A percentile compares a stretch with the other conserved stretches of the same genome.
Conservation (phyloP, 1,140 invertebrate genomes). For the Cherax quadricarinatus region DNA sequence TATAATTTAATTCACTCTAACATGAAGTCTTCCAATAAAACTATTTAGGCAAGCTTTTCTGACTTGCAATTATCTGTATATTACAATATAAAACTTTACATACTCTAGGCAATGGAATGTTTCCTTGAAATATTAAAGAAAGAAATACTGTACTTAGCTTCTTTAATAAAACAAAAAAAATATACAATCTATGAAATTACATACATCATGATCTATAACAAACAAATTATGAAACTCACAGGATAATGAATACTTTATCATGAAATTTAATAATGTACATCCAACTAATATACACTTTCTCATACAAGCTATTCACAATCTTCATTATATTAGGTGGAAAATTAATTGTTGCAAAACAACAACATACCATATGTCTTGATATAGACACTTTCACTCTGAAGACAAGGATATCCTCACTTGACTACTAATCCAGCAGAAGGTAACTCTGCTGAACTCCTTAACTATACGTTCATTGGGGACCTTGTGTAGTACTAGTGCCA, state of each 20-base stretch:
- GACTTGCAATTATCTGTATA: too few relatives aligned
- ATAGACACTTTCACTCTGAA: neutral
- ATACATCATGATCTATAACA: neutral
- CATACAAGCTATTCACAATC: neutral
- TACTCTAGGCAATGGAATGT: too few relatives aligned
- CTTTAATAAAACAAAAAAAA: neutral
- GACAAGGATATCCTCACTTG: neutral
- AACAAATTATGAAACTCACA: neutral
- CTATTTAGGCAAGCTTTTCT: too few relatives aligned
- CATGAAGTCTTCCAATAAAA: too few relatives aligned
- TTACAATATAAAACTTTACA: too few relatives aligned
- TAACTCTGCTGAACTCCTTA: neutral
- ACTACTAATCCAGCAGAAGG: neutral
- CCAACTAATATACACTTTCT: neutral
- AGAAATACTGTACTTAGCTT: neutral
- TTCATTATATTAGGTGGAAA: neutral
- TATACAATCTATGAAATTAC: neutral
- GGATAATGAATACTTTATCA: neutral
- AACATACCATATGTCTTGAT: neutral
- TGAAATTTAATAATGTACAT: neutral
- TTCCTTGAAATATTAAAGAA: too few relatives aligned
- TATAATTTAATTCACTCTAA: too few relatives aligned
- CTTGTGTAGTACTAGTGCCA: neutral
- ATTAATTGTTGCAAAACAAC: neutral
- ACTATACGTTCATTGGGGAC: neutral